Evolutionary conservation across 2,113 vertebrate species (phyloP), one percentile per base, ranked within the genome.

Genomic region (Anarhynchus alexandrinus): DNA sequence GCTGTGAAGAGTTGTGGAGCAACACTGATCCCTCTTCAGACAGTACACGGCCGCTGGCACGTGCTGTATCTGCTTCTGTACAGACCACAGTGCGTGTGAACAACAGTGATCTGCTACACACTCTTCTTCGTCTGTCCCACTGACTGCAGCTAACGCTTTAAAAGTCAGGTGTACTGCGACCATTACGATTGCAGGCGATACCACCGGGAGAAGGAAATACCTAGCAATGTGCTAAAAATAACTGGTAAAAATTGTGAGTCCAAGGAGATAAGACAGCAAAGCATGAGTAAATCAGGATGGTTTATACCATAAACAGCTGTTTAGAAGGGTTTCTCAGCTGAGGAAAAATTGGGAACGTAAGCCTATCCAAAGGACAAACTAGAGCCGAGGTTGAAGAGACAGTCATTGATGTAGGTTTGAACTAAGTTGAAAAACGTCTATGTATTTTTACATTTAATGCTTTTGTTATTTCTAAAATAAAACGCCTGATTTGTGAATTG

Each of bases 381-480:
- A 74, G 16, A 88, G 29, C 0, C 47, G 71, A 86, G 15, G 38
- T 11, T 79, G 83, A 89, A 79, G 54, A 92, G 47, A 79, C 3
- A 59, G 30, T 2, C n/a, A 51, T 9, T 58, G 29, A 49, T 3
- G 4, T 15, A 82, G 7, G 34, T 20, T 51, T 85, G n/a, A 93
- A 51, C 20, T 42, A 77, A 65, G 30, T 0, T 51, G 22, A 82
- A 89, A 94, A 93, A 85, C 9, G 15, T 47, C 66, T 3, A 19
- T 20, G 1, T 52, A 38, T 38, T 70, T 70, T 83, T 55, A 52
- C 20, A 86, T 55, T 49, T 51, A 81, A 69, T 58, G 45, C 4
- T 77, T 82, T 80, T 80, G 9, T 73, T 77, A 80, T 69, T 94
- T 77, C 58, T 73, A 80, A 88, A 95, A 71, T 59, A 70, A 55